These are phyloP conservation scores for Taphrorychus bicolor DNA, from an alignment of 2,888 invertebrate genomes.

Conservation along the genomic window DNA sequence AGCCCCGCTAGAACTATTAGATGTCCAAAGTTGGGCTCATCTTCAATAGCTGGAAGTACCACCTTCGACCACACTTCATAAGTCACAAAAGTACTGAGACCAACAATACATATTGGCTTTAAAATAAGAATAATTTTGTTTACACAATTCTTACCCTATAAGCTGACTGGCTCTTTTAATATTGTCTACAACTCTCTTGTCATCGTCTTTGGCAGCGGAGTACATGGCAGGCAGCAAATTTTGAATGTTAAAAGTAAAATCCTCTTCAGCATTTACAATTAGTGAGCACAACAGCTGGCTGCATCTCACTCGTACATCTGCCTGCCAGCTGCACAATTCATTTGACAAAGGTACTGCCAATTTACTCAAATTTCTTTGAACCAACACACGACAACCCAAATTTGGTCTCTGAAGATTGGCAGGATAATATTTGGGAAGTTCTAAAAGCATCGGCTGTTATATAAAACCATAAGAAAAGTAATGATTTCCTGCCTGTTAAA, in stretches of 20 bases:
- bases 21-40: slow-evolving; percentile 62
- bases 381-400: slow-evolving; percentile 71
- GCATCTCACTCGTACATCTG: slow-evolving; percentile 71
- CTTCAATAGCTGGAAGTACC: slow-evolving; percentile 69
- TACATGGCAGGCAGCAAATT: slow-evolving; percentile 66
- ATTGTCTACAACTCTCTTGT: slow-evolving; percentile 67
- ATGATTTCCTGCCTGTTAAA: slow-evolving; percentile 57
- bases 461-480: neutral
- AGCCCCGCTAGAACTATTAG: slow-evolving; percentile 69
- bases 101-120: too few relatives aligned
- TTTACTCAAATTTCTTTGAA: slow-evolving; percentile 68
- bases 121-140: neutral
- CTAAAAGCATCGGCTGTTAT: slow-evolving; percentile 41
- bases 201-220: slow-evolving; percentile 67
- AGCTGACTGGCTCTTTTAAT: slow-evolving; percentile 73
- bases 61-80: slow-evolving; percentile 73
- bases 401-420: slow-evolving; percentile 76
- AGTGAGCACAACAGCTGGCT: slow-evolving; percentile 77
- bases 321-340: slow-evolving; percentile 81
- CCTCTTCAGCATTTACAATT: slow-evolving; percentile 75
- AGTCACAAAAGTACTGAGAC: slow-evolving; percentile 68
- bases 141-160: slow-evolving; percentile 62
- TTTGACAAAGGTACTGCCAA: slow-evolving; percentile 73
- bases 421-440: slow-evolving; percentile 77
- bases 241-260: slow-evolving; percentile 73